Base-by-base conservation (phyloP, 2,888 invertebrate genomes). In the Apodemia mormo region DNA sequence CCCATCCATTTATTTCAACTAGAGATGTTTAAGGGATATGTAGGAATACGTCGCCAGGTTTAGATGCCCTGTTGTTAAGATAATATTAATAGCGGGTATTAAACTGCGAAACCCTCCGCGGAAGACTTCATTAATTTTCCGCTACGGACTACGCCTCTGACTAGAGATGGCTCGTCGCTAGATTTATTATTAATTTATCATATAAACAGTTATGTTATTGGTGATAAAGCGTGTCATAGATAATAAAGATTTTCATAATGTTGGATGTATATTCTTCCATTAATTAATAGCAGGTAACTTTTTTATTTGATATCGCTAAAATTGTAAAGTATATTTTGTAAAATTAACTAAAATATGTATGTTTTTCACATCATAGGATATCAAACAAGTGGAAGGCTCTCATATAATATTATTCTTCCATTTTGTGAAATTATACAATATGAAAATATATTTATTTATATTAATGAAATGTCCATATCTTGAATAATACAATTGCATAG, bases 121-220 rank as follows among this genome's bases (percentile, higher is more conserved):
- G 87, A 92, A 91, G 90, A 90, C 88, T 92, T 90, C 90, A 92
- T 92, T 92, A 90, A 92, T 92, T 90, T 88, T 82, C 84, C 83
- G 82, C 86, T 80, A 85, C 82, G 81, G 82, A 83, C 77, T 82
- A 85, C 90, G 90, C 92, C 90, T 88, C 85, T 82, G 81, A 83
- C 81, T 78, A 77, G 61, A 85, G 89, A 89, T 89, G 83, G 83
- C 80, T 79, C 79, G 79, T 78, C 85, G 88, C 89, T 90, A 89
- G 88, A 87, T 90, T 89, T 88, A 90, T 89, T 91, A 89, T 88
- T 90, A 86, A 75, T 69, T 68, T 65, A 73, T 75, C 56, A 70
- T 69, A 69, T 14, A 49, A 49, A 66, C 70, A 67, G 66, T 70
- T 69, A 52, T 65, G 52, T 69, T 54, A 64, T 4, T 56, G 29